Conservation (phyloP, 2,888 invertebrate species). For the Drosophila siamana region DNA sequence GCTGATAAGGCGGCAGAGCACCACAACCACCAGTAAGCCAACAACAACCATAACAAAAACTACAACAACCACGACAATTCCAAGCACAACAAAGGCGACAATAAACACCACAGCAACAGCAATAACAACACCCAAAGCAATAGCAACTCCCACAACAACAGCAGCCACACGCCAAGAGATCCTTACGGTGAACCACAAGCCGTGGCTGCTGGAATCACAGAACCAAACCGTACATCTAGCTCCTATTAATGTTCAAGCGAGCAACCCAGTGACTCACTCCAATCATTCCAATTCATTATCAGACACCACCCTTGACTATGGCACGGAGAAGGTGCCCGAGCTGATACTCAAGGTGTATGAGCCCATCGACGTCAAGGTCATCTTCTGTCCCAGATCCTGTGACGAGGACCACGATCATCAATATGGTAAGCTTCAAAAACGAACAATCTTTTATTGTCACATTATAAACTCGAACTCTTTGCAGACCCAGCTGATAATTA, state of each 20-base stretch:
- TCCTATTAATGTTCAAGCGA: constrained; percentile 40
- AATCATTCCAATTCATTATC: constrained; percentile 44
- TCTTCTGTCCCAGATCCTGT: constrained; percentile 76
- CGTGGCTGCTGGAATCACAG: constrained; percentile 60
- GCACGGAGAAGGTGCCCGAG: constrained; percentile 68
- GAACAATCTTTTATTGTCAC: not conserved
- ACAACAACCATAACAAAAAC: not conserved
- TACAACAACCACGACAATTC: constrained; percentile 5
- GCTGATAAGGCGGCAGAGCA: not conserved
- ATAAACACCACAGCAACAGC: not conserved
- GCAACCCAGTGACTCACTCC: constrained; percentile 73
- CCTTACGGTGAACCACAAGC: constrained; percentile 55
- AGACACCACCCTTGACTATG: constrained; percentile 33
- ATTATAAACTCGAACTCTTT: not conserved
- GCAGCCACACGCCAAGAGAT: constrained; percentile 42
- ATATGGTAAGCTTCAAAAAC: constrained; percentile 57
- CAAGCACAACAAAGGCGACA: not conserved
- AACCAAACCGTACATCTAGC: constrained; percentile 58
- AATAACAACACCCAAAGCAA: not conserved
- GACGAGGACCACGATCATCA: constrained; percentile 74
- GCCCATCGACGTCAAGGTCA: constrained; percentile 78
- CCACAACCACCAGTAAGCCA: not conserved
- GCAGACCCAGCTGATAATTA: constrained; percentile 69
- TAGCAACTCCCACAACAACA: not conserved
- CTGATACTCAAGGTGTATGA: constrained; percentile 75